These are phyloP conservation scores for Neostethus bicornis DNA, from an alignment of 2,797 vertebrate species.

Conservation along the genomic window DNA sequence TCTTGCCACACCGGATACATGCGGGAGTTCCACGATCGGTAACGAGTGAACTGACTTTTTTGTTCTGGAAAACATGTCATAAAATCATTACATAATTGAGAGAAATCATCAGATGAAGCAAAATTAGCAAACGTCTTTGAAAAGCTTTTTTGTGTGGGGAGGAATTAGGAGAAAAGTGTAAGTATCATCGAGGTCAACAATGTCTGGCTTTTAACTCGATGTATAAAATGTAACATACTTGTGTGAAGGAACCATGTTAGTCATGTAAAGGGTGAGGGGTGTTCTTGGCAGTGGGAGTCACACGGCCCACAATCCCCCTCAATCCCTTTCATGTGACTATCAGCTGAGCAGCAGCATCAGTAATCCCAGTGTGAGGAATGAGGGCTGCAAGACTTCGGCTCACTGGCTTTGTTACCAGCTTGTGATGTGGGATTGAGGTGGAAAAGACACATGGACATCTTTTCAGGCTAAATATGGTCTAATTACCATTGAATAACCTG, in stretches of 20 bases:
- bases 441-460: neutral
- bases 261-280: slow-evolving; percentile 11
- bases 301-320: slow-evolving; percentile 79
- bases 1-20: slow-evolving; percentile 89
- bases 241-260: slow-evolving; percentile 11
- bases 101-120: neutral
- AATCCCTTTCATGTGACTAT: slow-evolving; percentile 95
- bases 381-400: slow-evolving; percentile 52
- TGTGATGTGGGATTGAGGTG: slow-evolving; percentile 15
- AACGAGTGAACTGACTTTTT: slow-evolving; percentile 77
- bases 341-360: slow-evolving; percentile 84
- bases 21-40: slow-evolving; percentile 84
- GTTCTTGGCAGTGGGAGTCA: slow-evolving; percentile 73
- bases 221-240: slow-evolving; percentile 4
- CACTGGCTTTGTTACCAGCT: slow-evolving; percentile 11
- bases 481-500: neutral
- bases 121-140: neutral
- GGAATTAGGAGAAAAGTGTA: neutral
- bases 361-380: slow-evolving; percentile 77
- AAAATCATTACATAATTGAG: neutral
- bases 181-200: neutral
- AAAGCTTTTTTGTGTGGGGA: neutral
- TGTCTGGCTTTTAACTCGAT: neutral
- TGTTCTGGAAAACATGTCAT: slow-evolving; percentile 62
- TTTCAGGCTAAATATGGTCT: neutral